phyloP scores from a whole-genome alignment of 2,797 vertebrate genomes.

The Dendrocincla tyrannina region DNA sequence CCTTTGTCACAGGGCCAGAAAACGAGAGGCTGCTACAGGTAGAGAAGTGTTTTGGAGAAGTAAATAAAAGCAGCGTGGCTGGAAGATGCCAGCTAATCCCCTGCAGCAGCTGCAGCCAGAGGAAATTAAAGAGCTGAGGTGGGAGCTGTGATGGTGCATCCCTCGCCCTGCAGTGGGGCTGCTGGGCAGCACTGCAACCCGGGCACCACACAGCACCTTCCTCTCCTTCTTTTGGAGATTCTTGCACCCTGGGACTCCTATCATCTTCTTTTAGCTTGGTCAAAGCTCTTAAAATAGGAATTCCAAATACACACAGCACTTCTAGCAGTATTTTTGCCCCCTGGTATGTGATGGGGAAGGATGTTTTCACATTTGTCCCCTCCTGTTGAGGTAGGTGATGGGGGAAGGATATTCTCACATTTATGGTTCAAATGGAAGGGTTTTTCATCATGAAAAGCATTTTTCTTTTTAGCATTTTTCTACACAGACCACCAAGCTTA shows the following conservation, averaged over 20 bases:
- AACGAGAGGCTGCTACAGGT: fast-evolving
- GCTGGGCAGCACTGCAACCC: not conserved
- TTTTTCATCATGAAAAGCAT: not conserved
- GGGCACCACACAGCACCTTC: fast-evolving
- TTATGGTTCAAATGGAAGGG: not conserved
- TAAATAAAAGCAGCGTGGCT: not conserved
- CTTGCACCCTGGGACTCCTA: not conserved
- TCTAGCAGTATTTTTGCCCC: not conserved
- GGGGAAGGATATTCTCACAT: not conserved
- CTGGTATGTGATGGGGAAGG: not conserved
- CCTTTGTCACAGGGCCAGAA: not conserved
- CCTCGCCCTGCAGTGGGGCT: not conserved
- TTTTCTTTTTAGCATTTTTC: not conserved
- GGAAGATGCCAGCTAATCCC: not conserved
- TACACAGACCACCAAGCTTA: not conserved
- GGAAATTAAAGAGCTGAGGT: not conserved
- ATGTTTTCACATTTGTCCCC: not conserved
- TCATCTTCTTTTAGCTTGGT: not conserved
- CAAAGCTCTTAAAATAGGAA: not conserved
- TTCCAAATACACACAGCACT: not conserved
- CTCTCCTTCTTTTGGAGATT: not conserved
- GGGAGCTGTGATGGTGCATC: not conserved
- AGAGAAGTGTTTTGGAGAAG: not conserved
- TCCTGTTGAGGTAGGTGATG: not conserved
- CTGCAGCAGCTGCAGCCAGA: not conserved